A percentile compares a stretch with the other conserved stretches of the same genome.
These are phyloP conservation scores for Agapostemon virescens DNA, from an alignment of 2,888 invertebrate species.

Conservation along the genomic window DNA sequence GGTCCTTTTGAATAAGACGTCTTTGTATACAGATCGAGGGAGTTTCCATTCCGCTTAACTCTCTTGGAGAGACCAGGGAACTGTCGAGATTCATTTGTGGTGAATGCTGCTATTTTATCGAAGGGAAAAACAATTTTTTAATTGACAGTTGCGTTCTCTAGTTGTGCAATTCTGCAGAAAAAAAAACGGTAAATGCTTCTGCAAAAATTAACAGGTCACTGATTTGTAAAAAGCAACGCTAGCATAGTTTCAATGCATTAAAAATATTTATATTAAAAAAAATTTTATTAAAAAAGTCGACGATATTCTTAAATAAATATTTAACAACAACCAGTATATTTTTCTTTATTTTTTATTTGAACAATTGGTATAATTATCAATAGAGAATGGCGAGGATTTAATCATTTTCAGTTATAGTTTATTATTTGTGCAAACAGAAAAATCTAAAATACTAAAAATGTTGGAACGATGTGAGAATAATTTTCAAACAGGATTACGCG, in stretches of 20 bases:
- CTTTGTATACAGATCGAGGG: conserved; percentile 52
- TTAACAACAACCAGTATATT: background rate
- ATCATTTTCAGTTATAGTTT: background rate
- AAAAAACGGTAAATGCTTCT: background rate
- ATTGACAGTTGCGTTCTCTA: background rate
- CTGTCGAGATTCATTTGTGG: conserved; percentile 39
- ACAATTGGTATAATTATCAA: too few species aligned
- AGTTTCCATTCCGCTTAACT: conserved; percentile 39
- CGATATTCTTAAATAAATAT: background rate
- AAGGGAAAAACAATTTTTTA: conserved; percentile 30
- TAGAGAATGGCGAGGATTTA: too few species aligned
- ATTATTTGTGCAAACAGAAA: background rate
- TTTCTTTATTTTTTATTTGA: background rate
- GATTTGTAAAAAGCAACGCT: background rate
- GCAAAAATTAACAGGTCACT: too few species aligned
- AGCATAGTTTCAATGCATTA: background rate
- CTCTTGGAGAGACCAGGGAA: conserved; percentile 28
- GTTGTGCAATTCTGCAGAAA: background rate
- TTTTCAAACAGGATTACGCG: background rate
- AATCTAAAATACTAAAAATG: background rate
- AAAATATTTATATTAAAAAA: too few species aligned
- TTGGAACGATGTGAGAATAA: background rate
- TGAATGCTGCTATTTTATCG: conserved; percentile 31
- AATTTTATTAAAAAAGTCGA: background rate
- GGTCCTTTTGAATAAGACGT: conserved; percentile 49